Percentiles rank a stretch among this genome's conserved stretches.
These are phyloP conservation scores for Calameuta idolon DNA, from an alignment of 2,888 invertebrate genomes.

Conservation along the genomic window DNA sequence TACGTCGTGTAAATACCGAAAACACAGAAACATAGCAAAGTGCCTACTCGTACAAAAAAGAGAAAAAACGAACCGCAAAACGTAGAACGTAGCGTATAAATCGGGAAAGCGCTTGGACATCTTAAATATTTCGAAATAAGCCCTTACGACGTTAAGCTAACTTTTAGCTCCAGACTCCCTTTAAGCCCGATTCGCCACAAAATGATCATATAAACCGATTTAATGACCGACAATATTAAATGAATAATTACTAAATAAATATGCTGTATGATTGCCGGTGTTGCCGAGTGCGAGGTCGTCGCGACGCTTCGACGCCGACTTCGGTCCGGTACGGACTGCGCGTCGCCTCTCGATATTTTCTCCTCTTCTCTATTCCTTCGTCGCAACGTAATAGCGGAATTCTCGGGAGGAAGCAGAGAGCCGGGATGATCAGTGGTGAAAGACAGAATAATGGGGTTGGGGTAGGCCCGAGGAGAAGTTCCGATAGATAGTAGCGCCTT, in stretches of 20 bases:
- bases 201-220: slow-evolving; percentile 19
- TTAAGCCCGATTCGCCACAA: slow-evolving; percentile 4
- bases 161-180: not conserved
- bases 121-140: not conserved
- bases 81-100: not conserved
- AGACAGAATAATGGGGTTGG: not conserved
- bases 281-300: slow-evolving; percentile 24
- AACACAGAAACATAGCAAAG: slow-evolving; percentile 59
- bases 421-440: not conserved
- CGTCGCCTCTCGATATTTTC: too few relatives aligned
- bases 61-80: slow-evolving; percentile 21
- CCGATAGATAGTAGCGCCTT: too few relatives aligned
- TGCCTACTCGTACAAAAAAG: slow-evolving; percentile 57
- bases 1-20: slow-evolving; percentile 25
- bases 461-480: not conserved
- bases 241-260: slow-evolving; percentile 32
- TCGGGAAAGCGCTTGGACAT: not conserved
- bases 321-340: too few relatives aligned
- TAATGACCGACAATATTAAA: slow-evolving; percentile 51
- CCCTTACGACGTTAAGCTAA: too few relatives aligned
- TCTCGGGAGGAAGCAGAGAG: too few relatives aligned
- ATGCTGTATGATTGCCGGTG: slow-evolving; percentile 24
- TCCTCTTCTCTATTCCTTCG: too few relatives aligned
- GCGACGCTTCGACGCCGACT: too few relatives aligned
- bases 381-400: too few relatives aligned